Conservation (phyloP, 2,113 vertebrate genomes). For the Setophaga kirtlandii region DNA sequence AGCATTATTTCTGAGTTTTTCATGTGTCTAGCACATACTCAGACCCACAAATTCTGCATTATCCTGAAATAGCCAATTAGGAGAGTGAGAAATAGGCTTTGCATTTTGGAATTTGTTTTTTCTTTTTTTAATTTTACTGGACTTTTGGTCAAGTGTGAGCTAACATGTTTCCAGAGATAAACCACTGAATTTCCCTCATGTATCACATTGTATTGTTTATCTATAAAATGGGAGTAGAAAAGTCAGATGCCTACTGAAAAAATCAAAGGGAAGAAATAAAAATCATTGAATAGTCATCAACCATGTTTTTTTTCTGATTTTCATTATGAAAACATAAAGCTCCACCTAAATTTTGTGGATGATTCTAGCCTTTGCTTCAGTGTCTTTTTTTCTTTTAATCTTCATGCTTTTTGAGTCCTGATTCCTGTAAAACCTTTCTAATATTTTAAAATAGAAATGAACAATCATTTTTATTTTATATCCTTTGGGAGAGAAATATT, state of each 20-base stretch:
- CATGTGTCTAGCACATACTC: neutral
- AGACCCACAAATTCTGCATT: neutral
- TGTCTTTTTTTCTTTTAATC: neutral
- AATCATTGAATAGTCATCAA: neutral
- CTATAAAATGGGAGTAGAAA: neutral
- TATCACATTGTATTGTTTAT: neutral
- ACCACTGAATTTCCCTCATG: neutral
- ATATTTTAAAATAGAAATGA: constrained; percentile 1
- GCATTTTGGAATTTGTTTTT: neutral
- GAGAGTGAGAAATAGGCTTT: neutral
- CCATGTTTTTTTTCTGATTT: neutral
- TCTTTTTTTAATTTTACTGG: neutral
- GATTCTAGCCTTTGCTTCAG: neutral
- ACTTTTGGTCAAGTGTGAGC: neutral
- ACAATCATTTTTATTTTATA: neutral
- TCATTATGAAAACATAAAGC: neutral
- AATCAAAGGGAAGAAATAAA: neutral
- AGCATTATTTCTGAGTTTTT: neutral
- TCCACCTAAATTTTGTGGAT: neutral
- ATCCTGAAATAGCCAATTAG: neutral
- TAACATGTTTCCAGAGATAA: neutral
- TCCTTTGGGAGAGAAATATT: neutral
- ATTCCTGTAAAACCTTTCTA: neutral
- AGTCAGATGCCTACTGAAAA: neutral
- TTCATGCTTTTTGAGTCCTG: neutral